Base-by-base conservation (phyloP, 2,113 vertebrate species). In the Danionella cerebrum region DNA sequence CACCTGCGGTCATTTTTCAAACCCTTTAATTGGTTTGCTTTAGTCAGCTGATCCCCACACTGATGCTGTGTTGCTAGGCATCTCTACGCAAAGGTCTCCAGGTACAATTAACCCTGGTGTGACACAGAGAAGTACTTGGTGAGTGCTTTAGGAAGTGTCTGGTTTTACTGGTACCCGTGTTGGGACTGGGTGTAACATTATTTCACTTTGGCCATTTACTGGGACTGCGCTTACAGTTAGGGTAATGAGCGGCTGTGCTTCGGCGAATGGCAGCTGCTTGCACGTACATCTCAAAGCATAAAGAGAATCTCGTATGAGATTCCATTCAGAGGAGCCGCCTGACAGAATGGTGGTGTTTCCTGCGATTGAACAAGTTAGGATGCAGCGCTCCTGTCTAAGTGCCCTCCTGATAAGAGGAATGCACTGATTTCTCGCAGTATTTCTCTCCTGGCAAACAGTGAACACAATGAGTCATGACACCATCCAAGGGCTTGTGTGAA, bases 1-100 rank as follows among this genome's bases (percentile, higher is more conserved):
- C 62, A 78, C 76, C 76, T 74, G 69, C 69, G 70, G 68, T 74
- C 71, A 72, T 76, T 78, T 74, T 78, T 76, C 78, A 76, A 74
- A 73, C 55, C 31, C 36, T 78, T 65, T 76, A 76, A 74, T 80
- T 80, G 78, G 60, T 71, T 69, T 59, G 60, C 70, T 74, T 71
- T 67, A 70, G 75, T 75, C 69, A 78, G 71, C 70, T 76, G 76
- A 78, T 65, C 57, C 58, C 27, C 33, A 52, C 35, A 42, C 50
- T 48, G 16, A 42, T 55, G 59, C 58, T 73, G 67, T 70, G 72
- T 75, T 79, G 47, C 59, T 50, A 45, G 60, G 65, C 44, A n/a
- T 57, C n/a, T 31, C 50, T 45, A 75, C 65, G 74, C 67, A 70
- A 76, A 74, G 74, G 74, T 77, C 72, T 65, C 57, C 60, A 35